A percentile compares a stretch with the other conserved stretches of the same genome.
Evolutionary conservation across 2,797 vertebrate species (phyloP).

Genomic region (Lerista edwardsae): DNA sequence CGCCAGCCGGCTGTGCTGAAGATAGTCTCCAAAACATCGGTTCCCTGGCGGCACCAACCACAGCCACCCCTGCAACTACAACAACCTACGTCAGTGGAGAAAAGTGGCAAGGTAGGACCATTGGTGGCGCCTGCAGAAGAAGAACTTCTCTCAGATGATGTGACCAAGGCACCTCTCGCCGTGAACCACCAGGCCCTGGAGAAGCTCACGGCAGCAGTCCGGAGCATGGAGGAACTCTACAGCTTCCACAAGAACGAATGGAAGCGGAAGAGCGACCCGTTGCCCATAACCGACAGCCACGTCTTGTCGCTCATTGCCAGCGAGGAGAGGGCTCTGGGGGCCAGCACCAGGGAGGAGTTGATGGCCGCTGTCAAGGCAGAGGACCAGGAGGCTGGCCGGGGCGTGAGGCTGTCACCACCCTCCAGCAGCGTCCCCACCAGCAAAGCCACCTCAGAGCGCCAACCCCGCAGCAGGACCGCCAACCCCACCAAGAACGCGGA

Average conservation of each 20-base stretch:
- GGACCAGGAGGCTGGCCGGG: slow-evolving; percentile 36
- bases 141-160: slow-evolving; percentile 76
- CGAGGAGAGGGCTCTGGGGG: slow-evolving; percentile 72
- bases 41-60: slow-evolving; percentile 77
- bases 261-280: slow-evolving; percentile 90
- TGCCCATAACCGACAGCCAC: slow-evolving; percentile 87
- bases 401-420: slow-evolving; percentile 43
- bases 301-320: slow-evolving; percentile 88
- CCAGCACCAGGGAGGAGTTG: slow-evolving; percentile 49
- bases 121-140: slow-evolving; percentile 55
- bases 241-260: slow-evolving; percentile 92
- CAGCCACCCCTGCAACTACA: background rate
- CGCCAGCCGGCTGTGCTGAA: slow-evolving; percentile 80
- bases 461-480: slow-evolving; percentile 67
- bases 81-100: slow-evolving; percentile 48
- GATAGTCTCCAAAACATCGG: slow-evolving; percentile 81
- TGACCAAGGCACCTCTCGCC: slow-evolving; percentile 69
- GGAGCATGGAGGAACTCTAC: slow-evolving; percentile 97
- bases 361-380: slow-evolving; percentile 53
- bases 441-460: slow-evolving; percentile 49
- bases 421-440: slow-evolving; percentile 2
- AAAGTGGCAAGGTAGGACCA: slow-evolving; percentile 48
- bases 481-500: slow-evolving; percentile 57
- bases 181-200: slow-evolving; percentile 88
- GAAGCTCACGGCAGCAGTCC: slow-evolving; percentile 93